A percentile compares a stretch with the other conserved stretches of the same genome.
phyloP scores from a whole-genome alignment of 2,888 invertebrate genomes.

The Ypsolopha sequella region DNA sequence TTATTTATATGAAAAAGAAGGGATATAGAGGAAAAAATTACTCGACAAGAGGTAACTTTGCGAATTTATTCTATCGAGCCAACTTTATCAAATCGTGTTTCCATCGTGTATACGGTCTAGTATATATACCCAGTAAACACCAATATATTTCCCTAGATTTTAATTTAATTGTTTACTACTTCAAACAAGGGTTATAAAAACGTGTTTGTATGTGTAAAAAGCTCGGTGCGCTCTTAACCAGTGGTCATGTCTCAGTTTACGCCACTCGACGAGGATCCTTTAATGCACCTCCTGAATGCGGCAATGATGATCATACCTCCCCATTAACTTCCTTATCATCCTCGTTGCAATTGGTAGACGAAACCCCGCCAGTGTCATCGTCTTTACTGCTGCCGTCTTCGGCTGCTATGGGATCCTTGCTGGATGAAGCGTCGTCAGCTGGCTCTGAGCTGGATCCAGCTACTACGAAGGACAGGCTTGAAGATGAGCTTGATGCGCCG shows the following conservation, averaged over 20 bases:
- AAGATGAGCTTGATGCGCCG: background rate
- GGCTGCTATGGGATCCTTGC: constrained; percentile 12
- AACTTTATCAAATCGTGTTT: no score
- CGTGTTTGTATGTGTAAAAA: no score
- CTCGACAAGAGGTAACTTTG: no score
- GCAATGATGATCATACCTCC: constrained; percentile 29
- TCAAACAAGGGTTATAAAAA: no score
- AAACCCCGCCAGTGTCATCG: constrained; percentile 59
- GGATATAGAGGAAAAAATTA: no score
- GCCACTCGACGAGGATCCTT: background rate
- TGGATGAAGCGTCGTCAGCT: constrained; percentile 22
- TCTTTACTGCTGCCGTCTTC: constrained; percentile 18
- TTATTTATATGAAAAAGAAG: no score
- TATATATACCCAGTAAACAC: no score
- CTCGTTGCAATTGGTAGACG: constrained; percentile 54
- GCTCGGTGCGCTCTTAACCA: no score
- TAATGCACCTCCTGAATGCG: background rate
- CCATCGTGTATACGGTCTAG: no score
- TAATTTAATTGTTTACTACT: no score
- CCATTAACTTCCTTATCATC: constrained; percentile 55
- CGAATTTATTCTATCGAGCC: no score
- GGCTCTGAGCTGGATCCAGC: constrained; percentile 50
- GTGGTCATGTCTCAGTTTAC: background rate
- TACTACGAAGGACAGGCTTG: constrained; percentile 12
- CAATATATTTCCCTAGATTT: no score